Base-by-base conservation (phyloP, 2,797 vertebrate species). In the Paratrypauchen microcephalus region DNA sequence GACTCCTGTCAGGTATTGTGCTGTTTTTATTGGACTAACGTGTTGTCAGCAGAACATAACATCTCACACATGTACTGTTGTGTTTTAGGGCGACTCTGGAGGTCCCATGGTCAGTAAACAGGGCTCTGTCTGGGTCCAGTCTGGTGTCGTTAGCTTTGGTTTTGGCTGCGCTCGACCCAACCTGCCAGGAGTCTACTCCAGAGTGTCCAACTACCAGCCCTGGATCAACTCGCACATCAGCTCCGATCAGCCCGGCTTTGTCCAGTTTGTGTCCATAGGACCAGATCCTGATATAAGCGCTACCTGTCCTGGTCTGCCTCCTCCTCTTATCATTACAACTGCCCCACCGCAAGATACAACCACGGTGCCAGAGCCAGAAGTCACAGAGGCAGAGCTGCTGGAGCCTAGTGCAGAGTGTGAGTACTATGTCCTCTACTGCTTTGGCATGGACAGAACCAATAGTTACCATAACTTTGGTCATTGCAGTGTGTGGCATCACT, bases 71-170 rank as follows among this genome's bases (percentile, higher is more conserved):
- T 39, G 18, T 32, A 3, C 12, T 57, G 4, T 69, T 58, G 5
- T 57, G 8, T 50, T 47, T 26, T 73, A 91, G 89, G 83, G 81
- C 0, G 84, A 89, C 75, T 87, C 86, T 0, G 90, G 88, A 62
- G 87, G 87, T 60, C 88, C 88, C 26, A 88, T 91, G 86, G 76
- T 90, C 65, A 88, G 13, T 71, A 71, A 73, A 24, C 76, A 81
- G 71, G 66, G 30, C 39, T 68, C 78, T 1, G 36, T 77, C 19
- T 90, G 87, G 91, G 32, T 92, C 73, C 91, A 92, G 71, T 83
- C 87, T 24, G 89, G 89, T 92, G n/a, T n/a, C 8, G 81, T 91
- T 24, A 91, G 87, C 50, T 87, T 84, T 52, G 90, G 87, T 26
- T 11, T 21, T 61, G 89, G 87, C 60, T 91, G 89, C 69, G 85